These are phyloP conservation scores for Scolopax bukidnonensis DNA, from an alignment of 2,797 vertebrate genomes.

Conservation along the genomic window DNA sequence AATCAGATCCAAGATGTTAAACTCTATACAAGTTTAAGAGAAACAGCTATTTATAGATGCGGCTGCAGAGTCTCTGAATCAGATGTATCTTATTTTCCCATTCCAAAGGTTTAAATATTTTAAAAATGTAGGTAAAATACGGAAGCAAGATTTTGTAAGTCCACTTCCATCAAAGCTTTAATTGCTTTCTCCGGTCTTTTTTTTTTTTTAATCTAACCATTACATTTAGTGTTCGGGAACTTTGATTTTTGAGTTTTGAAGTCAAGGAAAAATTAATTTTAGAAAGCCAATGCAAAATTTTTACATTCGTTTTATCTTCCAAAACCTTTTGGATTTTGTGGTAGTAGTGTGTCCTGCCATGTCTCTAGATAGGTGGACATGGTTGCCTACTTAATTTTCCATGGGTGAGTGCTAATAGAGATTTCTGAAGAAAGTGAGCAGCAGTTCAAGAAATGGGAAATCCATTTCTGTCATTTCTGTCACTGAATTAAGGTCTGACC, in stretches of 20 bases:
- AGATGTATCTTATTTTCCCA: background rate
- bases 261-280: background rate
- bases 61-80: background rate
- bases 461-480: background rate
- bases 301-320: background rate
- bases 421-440: background rate
- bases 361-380: background rate
- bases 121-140: background rate
- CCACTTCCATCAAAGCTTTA: background rate
- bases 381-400: background rate
- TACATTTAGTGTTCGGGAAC: background rate
- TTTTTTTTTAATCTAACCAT: background rate
- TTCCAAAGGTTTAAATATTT: slow-evolving; percentile 3
- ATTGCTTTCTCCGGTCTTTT: background rate
- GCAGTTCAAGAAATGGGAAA: background rate
- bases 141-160: background rate
- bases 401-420: background rate
- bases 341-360: background rate
- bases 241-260: background rate
- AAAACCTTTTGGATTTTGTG: background rate
- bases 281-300: background rate
- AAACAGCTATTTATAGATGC: background rate
- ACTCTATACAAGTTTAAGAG: slow-evolving; percentile 1
- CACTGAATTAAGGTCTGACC: background rate
- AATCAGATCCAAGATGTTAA: background rate